Conservation (phyloP, 2,113 vertebrate genomes). For the Motacilla tschutschensis region DNA sequence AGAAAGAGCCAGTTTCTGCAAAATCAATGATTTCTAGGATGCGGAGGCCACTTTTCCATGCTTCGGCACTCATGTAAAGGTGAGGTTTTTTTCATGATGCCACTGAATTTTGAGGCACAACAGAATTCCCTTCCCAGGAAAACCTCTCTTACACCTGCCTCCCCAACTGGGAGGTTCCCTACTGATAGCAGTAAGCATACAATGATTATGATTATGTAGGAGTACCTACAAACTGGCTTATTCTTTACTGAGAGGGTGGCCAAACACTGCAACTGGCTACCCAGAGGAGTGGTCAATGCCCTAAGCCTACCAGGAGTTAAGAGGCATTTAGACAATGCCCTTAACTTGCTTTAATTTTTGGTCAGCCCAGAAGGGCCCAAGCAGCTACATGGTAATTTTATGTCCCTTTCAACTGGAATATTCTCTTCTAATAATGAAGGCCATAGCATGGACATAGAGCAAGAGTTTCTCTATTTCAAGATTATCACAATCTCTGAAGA, state of each 20-base stretch:
- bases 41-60: not conserved
- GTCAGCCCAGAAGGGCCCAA: not conserved
- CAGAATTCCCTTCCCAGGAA: not conserved
- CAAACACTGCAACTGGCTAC: not conserved
- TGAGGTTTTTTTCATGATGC: accelerated
- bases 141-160: not conserved
- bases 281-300: not conserved
- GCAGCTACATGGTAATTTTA: not conserved
- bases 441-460: not conserved
- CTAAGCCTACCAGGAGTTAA: not conserved
- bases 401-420: not conserved
- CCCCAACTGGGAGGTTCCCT: not conserved
- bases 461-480: not conserved
- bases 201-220: not conserved
- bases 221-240: not conserved
- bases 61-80: not conserved
- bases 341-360: not conserved
- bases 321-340: not conserved
- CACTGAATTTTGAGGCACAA: not conserved
- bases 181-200: not conserved
- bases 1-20: not conserved
- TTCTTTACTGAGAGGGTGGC: not conserved
- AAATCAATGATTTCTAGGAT: not conserved
- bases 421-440: not conserved
- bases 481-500: not conserved